phyloP scores from a whole-genome alignment of 2,888 invertebrate genomes.

The Sclerodermus sp. region DNA sequence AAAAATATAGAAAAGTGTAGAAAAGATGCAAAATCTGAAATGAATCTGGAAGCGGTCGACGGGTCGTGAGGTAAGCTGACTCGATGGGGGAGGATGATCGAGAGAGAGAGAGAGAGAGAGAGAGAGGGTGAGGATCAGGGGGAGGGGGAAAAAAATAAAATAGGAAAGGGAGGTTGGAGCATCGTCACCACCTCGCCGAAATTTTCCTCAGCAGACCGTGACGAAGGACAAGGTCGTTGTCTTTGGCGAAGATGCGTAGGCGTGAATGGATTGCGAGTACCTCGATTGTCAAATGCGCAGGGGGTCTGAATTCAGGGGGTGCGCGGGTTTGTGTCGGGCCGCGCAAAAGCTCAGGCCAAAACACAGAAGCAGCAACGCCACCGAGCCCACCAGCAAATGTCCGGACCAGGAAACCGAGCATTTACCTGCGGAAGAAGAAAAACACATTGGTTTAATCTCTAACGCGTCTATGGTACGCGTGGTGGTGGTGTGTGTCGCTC shows the following conservation, averaged over 20 bases:
- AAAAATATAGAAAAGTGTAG: too few relatives aligned
- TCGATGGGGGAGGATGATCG: too few relatives aligned
- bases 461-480: too few relatives aligned
- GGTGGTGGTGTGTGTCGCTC: too few relatives aligned
- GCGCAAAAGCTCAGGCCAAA: slow-evolving; percentile 64
- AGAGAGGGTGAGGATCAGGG: slow-evolving; percentile 4
- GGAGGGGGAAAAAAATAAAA: not conserved
- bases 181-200: slow-evolving; percentile 3
- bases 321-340: slow-evolving; percentile 61
- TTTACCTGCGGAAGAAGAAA: slow-evolving; percentile 57
- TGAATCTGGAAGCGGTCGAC: too few relatives aligned
- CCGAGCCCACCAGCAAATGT: slow-evolving; percentile 61
- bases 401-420: slow-evolving; percentile 65
- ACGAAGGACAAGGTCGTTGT: slow-evolving; percentile 47
- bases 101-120: not conserved
- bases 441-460: too few relatives aligned
- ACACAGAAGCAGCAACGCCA: slow-evolving; percentile 61
- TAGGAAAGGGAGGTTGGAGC: not conserved
- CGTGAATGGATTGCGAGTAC: slow-evolving; percentile 48
- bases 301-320: slow-evolving; percentile 39
- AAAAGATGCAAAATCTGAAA: too few relatives aligned
- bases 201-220: slow-evolving; percentile 47
- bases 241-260: slow-evolving; percentile 45
- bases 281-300: slow-evolving; percentile 53
- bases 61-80: too few relatives aligned